These are phyloP conservation scores for Sarotherodon lohbergeri DNA, from an alignment of 2,113 vertebrate species.

Conservation along the genomic window DNA sequence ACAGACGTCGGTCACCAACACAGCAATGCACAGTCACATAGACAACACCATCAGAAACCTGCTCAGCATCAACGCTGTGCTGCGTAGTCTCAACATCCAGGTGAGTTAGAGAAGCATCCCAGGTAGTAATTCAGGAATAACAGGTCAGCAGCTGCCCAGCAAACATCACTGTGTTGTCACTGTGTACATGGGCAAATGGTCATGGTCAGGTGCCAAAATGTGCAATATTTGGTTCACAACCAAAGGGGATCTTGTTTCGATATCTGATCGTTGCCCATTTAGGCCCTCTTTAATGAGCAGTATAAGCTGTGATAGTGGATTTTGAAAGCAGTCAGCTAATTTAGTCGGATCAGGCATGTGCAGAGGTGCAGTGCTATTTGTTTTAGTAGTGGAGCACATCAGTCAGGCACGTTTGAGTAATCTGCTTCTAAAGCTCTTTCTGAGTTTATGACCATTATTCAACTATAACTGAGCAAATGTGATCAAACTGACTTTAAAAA, in stretches of 20 bases:
- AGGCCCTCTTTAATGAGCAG: not conserved
- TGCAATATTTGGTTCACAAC: not conserved
- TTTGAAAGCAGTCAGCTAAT: not conserved
- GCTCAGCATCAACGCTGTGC: conserved; percentile 65
- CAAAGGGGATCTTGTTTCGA: not conserved
- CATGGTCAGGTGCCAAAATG: not conserved
- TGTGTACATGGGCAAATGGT: not conserved
- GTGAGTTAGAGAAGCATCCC: conserved; percentile 4
- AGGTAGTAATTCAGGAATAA: too few species aligned
- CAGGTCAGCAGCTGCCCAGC: too few species aligned
- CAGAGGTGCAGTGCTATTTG: not conserved
- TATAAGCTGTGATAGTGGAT: not conserved
- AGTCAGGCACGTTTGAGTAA: not conserved
- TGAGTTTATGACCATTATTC: not conserved
- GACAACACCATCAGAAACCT: conserved; percentile 71
- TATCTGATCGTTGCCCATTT: not conserved
- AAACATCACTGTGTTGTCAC: not conserved
- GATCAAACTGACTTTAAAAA: not conserved
- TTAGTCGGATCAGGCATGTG: rapidly evolving
- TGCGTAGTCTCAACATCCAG: conserved; percentile 74
- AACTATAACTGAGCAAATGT: not conserved
- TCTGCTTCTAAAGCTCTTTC: not conserved
- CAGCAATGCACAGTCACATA: conserved; percentile 63
- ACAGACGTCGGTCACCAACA: conserved; percentile 57
- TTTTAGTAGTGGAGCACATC: not conserved